phyloP scores from a whole-genome alignment of 2,113 vertebrate species.

The Pyxicephalus adspersus region DNA sequence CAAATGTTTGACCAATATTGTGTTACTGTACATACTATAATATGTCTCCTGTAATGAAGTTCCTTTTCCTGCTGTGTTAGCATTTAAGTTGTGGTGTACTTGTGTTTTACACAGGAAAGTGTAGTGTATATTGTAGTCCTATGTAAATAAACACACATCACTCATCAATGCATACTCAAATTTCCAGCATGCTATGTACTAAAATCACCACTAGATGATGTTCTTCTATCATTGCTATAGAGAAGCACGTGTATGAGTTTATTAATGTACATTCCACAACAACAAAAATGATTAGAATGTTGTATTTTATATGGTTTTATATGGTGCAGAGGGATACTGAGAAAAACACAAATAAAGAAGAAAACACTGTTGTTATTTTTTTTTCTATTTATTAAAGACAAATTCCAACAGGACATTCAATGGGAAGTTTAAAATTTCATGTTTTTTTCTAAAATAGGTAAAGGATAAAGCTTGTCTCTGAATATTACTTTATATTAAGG shows the following conservation, averaged over 20 bases:
- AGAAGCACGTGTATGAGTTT: slow-evolving; percentile 9
- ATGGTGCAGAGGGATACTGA: background rate
- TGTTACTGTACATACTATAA: too few species aligned
- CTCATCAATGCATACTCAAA: background rate
- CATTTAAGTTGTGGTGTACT: background rate
- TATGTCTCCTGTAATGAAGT: too few species aligned
- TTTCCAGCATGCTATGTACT: background rate
- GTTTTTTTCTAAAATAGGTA: too few species aligned
- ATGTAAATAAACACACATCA: slow-evolving; percentile 2
- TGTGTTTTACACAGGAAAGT: background rate
- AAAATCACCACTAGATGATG: slow-evolving; percentile 45
- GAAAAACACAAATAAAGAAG: background rate
- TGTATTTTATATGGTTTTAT: background rate
- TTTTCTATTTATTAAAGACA: too few species aligned
- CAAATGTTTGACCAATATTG: too few species aligned
- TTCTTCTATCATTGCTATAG: slow-evolving; percentile 39
- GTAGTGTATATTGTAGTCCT: slow-evolving; percentile 5
- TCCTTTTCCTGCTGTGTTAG: background rate
- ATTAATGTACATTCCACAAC: background rate
- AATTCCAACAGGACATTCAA: too few species aligned
- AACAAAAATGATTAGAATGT: background rate
- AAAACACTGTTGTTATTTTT: too few species aligned
- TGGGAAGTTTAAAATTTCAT: too few species aligned
- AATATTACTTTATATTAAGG: too few species aligned
- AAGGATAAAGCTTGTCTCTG: too few species aligned